A percentile compares a stretch with the other conserved stretches of the same genome.
Evolutionary conservation across 2,797 vertebrate species (phyloP).

Genomic region (Intellagama lesueurii): DNA sequence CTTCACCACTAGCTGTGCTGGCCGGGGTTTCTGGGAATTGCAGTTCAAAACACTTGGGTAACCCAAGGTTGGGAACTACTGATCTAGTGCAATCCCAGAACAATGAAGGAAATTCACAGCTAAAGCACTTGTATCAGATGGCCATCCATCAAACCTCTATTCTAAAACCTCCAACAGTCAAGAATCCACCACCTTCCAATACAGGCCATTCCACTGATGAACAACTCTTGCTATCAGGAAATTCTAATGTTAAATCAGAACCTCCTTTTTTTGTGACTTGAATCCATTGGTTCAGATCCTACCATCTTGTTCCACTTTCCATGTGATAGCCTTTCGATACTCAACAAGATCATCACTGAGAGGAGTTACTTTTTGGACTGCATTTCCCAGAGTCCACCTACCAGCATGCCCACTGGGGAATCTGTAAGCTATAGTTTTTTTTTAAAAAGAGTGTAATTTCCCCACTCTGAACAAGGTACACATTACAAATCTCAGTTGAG

Average conservation of each 20-base stretch:
- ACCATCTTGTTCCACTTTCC: too few relatives aligned
- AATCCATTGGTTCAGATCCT: background rate
- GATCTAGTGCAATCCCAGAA: too few relatives aligned
- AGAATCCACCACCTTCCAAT: background rate
- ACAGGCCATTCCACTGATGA: background rate
- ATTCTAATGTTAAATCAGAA: background rate
- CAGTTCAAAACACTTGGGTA: too few relatives aligned
- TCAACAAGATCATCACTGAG: background rate
- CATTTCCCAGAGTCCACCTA: too few relatives aligned
- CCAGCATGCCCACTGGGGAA: too few relatives aligned
- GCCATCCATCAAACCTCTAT: background rate
- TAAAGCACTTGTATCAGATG: background rate
- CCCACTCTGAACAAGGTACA: background rate
- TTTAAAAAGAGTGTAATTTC: too few relatives aligned
- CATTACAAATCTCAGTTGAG: background rate
- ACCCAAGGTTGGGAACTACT: too few relatives aligned
- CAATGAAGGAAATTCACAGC: too few relatives aligned
- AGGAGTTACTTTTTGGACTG: too few relatives aligned
- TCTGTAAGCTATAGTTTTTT: too few relatives aligned
- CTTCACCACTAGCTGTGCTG: too few relatives aligned
- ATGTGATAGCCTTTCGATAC: background rate
- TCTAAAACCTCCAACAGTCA: background rate
- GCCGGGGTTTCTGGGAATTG: too few relatives aligned
- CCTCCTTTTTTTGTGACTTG: background rate
- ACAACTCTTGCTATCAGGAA: background rate